Evolutionary conservation across 2,888 invertebrate species (phyloP).

Genomic region (Drosophila pseudotakahashii): DNA sequence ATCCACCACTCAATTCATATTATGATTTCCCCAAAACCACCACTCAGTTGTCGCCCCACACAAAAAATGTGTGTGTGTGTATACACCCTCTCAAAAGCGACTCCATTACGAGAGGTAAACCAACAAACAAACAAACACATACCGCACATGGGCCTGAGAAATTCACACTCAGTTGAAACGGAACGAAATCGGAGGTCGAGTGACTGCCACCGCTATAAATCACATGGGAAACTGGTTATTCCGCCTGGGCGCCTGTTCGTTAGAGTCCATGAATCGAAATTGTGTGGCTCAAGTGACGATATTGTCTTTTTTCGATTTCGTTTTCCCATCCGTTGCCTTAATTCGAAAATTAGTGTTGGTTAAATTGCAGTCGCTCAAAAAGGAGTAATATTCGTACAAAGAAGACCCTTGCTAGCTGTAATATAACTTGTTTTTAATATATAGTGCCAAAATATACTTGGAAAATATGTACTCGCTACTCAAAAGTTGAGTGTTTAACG

Average conservation of each 20-base stretch:
- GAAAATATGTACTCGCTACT: background rate
- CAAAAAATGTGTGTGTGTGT: background rate
- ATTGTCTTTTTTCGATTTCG: constrained; percentile 21
- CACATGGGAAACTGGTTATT: constrained; percentile 39
- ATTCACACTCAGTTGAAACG: constrained; percentile 68
- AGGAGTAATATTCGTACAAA: background rate
- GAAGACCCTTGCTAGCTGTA: background rate
- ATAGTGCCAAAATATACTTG: background rate
- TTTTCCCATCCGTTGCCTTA: constrained; percentile 5
- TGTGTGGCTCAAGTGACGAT: constrained; percentile 65
- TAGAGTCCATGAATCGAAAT: constrained; percentile 85
- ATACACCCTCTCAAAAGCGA: constrained; percentile 10
- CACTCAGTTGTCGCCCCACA: constrained; percentile 5
- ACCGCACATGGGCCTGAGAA: constrained; percentile 15
- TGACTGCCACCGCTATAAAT: constrained; percentile 63
- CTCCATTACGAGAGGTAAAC: constrained; percentile 17
- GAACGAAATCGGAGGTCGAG: constrained; percentile 62
- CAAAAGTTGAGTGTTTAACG: constrained; percentile 12
- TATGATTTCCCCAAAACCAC: constrained; percentile 10
- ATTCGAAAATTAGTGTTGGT: constrained; percentile 34
- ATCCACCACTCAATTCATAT: constrained; percentile 19
- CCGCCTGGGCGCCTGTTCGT: constrained; percentile 77
- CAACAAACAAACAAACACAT: constrained; percentile 10
- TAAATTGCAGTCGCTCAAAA: constrained; percentile 6
- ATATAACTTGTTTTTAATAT: constrained; percentile 6